Percentiles rank a stretch among this genome's conserved stretches.
phyloP scores from a whole-genome alignment of 2,888 invertebrate genomes.

The Itoplectis maculator region DNA sequence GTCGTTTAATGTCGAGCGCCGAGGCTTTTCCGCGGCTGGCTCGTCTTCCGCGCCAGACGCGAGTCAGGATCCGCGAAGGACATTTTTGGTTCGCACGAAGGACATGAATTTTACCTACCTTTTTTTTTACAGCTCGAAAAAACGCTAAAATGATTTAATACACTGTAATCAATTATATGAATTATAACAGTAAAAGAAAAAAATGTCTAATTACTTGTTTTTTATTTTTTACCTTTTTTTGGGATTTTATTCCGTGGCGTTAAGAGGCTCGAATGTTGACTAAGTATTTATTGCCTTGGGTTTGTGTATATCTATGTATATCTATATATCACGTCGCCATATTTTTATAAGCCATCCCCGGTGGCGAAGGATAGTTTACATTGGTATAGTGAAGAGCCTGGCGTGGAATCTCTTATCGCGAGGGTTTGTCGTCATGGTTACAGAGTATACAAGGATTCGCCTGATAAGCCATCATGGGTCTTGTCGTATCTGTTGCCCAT shows the following conservation, averaged over 20 bases:
- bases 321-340: constrained; percentile 6
- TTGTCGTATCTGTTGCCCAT: constrained; percentile 53
- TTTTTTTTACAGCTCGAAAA: neutral
- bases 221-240: neutral
- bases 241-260: constrained; percentile 10
- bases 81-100: constrained; percentile 11
- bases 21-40: constrained; percentile 3
- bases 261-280: constrained; percentile 39
- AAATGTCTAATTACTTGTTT: neutral
- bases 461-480: constrained; percentile 76
- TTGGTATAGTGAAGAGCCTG: constrained; percentile 55
- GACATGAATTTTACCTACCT: too few species aligned
- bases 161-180: too few species aligned
- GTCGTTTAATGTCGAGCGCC: constrained; percentile 19
- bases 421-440: constrained; percentile 80
- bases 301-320: constrained; percentile 9
- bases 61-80: neutral
- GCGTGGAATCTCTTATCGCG: constrained; percentile 74
- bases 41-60: neutral
- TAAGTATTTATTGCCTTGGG: constrained; percentile 45
- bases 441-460: constrained; percentile 78
- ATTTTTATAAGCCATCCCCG: constrained; percentile 57
- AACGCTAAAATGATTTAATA: too few species aligned
- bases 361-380: constrained; percentile 68
- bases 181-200: too few species aligned